Evolutionary conservation across 2,888 invertebrate species (phyloP).

Genomic region (Hyposoter dolosus): DNA sequence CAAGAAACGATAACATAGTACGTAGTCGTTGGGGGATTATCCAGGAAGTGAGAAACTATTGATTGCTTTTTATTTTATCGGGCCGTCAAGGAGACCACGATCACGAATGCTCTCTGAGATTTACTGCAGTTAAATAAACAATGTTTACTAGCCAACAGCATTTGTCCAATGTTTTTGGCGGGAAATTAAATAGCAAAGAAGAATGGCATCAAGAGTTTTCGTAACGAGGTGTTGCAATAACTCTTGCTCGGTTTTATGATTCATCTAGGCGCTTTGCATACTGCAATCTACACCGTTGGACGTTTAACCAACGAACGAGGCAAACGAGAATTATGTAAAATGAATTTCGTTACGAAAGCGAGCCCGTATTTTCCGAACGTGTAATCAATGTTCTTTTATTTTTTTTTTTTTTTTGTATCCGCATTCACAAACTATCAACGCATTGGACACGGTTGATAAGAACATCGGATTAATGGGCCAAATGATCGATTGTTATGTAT

Average conservation of each 20-base stretch:
- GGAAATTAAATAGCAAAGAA: constrained; percentile 2
- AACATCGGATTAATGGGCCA: not conserved
- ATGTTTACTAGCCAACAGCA: not conserved
- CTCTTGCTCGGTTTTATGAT: constrained; percentile 26
- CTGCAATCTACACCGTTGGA: constrained; percentile 18
- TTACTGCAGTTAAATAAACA: not conserved
- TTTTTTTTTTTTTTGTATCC: not conserved
- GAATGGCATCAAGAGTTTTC: constrained; percentile 40
- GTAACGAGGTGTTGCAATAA: constrained; percentile 44
- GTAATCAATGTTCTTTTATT: not conserved
- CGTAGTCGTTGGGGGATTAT: not conserved
- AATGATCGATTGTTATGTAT: not conserved
- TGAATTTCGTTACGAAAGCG: constrained; percentile 22
- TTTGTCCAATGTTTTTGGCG: not conserved
- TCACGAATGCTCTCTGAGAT: not conserved
- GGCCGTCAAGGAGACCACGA: too few species aligned
- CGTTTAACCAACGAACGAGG: constrained; percentile 26
- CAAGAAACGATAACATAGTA: not conserved
- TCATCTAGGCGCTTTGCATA: constrained; percentile 44
- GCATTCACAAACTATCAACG: not conserved
- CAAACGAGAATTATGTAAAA: constrained; percentile 52
- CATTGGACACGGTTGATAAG: not conserved
- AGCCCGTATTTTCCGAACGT: constrained; percentile 6
- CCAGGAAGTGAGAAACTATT: not conserved
- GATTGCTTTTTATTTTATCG: not conserved